phyloP scores from a whole-genome alignment of 2,797 vertebrate species.

The Ataeniobius toweri region DNA sequence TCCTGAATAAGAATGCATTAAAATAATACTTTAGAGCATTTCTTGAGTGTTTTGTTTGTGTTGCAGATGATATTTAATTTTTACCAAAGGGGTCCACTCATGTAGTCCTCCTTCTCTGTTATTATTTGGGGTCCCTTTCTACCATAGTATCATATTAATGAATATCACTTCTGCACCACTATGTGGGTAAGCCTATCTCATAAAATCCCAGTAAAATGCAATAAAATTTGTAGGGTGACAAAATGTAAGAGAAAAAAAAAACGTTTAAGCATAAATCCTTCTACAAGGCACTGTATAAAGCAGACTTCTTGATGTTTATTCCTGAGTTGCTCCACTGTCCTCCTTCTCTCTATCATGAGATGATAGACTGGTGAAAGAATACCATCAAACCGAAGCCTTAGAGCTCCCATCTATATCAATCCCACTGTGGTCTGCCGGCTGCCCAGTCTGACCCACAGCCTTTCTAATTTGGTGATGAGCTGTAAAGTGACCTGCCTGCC shows the following conservation, averaged over 20 bases:
- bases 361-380: constrained; percentile 33
- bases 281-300: not conserved
- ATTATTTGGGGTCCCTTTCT: too few relatives aligned
- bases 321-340: constrained; percentile 21
- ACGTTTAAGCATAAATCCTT: too few relatives aligned
- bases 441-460: constrained; percentile 58
- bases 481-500: constrained; percentile 78
- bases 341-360: constrained; percentile 35
- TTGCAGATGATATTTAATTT: not conserved
- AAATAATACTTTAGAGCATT: not conserved
- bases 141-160: too few relatives aligned
- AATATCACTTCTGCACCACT: too few relatives aligned
- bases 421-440: constrained; percentile 56
- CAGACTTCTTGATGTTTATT: constrained; percentile 20
- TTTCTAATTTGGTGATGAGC: constrained; percentile 83
- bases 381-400: constrained; percentile 43
- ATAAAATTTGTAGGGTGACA: not conserved
- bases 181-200: too few relatives aligned
- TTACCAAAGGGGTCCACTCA: not conserved
- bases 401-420: constrained; percentile 61
- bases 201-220: not conserved
- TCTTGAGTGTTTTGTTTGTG: not conserved
- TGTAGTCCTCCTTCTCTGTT: not conserved
- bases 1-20: not conserved
- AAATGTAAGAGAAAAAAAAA: too few relatives aligned